Evolutionary conservation across 1,140 invertebrate genomes (phyloP).

Genomic region (Neotoxoptera formosana): DNA sequence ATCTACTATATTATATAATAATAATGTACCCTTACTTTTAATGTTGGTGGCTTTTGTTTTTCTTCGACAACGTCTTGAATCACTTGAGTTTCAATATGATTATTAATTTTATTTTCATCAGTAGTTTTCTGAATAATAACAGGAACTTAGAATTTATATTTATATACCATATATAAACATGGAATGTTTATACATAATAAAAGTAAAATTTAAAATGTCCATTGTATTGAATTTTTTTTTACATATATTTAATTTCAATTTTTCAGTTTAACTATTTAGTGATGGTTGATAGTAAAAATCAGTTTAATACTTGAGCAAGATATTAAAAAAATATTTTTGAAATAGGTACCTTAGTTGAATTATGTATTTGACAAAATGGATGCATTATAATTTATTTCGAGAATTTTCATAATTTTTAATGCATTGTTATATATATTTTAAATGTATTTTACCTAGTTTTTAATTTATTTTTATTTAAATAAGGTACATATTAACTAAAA

Average conservation of each 20-base stretch:
- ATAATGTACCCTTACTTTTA: not conserved
- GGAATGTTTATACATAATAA: not conserved
- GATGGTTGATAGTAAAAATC: not conserved
- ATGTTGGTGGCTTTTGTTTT: not conserved
- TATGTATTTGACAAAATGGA: no score
- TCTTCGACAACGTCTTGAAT: not conserved
- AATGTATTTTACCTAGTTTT: not conserved
- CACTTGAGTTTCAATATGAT: not conserved
- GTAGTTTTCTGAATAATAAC: not conserved
- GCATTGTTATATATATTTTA: no score
- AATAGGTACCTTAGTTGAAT: not conserved
- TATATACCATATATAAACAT: not conserved
- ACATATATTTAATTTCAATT: not conserved
- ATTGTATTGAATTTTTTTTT: not conserved
- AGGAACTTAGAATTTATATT: not conserved
- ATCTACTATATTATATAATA: not conserved
- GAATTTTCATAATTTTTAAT: not conserved
- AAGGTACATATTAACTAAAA: not conserved
- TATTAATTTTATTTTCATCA: conserved; percentile 25
- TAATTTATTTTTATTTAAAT: not conserved
- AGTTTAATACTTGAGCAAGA: not conserved
- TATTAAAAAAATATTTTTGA: not conserved
- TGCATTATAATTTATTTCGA: not conserved
- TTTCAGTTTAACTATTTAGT: not conserved
- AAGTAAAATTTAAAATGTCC: not conserved